Conservation (phyloP, 2,113 vertebrate species). For the Pelusios castaneus region DNA sequence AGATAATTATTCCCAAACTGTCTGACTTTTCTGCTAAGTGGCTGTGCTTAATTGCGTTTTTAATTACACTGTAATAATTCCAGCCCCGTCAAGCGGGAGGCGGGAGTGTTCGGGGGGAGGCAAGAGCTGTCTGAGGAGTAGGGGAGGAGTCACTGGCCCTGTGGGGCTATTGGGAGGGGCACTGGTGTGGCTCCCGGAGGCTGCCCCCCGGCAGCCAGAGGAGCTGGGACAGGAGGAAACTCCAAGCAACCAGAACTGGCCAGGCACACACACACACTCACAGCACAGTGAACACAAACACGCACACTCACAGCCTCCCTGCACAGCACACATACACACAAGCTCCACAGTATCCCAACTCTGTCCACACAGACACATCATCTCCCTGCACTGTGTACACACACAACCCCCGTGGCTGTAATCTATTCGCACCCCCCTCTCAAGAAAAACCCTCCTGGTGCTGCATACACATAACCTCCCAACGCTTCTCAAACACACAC, state of each 20-base stretch:
- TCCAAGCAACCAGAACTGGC: neutral
- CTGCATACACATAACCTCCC: no score
- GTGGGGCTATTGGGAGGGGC: neutral
- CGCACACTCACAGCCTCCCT: neutral
- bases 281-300: no score
- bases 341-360: neutral
- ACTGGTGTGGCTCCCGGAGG: no score
- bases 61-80: conserved; percentile 62
- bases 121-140: neutral
- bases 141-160: neutral
- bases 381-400: no score
- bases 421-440: no score
- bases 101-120: neutral
- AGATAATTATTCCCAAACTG: conserved; percentile 79
- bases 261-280: no score
- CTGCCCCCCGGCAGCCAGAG: no score
- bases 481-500: neutral
- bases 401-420: no score
- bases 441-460: no score
- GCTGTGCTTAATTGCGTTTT: conserved; percentile 74
- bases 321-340: neutral
- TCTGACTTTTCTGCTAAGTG: conserved; percentile 76
- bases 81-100: neutral
- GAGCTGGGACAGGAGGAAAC: neutral
- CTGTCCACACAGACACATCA: neutral